Evolutionary conservation across 2,797 vertebrate genomes (phyloP).

Genomic region (Nyctibius grandis): DNA sequence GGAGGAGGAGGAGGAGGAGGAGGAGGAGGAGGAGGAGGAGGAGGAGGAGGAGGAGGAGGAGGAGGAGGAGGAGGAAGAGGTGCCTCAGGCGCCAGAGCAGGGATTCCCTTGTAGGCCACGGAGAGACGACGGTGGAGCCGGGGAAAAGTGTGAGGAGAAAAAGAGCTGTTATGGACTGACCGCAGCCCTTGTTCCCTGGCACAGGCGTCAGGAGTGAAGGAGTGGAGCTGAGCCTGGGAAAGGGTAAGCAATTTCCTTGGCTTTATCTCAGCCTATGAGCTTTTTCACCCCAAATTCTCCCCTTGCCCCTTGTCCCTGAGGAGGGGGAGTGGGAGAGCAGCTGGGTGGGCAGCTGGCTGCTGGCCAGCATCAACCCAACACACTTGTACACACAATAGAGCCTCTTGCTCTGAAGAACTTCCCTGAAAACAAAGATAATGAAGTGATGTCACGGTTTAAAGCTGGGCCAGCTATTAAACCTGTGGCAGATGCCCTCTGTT

Average conservation of each 20-base stretch:
- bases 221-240: not conserved
- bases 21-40: not conserved
- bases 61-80: not conserved
- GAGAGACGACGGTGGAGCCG: not conserved
- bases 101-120: not conserved
- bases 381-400: accelerated
- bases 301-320: not conserved
- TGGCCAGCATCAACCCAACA: too few relatives aligned
- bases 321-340: accelerated
- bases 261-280: accelerated
- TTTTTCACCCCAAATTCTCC: not conserved
- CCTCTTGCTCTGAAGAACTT: not conserved
- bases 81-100: accelerated
- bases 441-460: too few relatives aligned
- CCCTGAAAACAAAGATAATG: not conserved
- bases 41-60: not conserved
- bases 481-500: too few relatives aligned
- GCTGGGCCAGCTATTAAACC: too few relatives aligned
- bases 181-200: accelerated
- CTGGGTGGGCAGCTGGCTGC: not conserved
- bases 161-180: not conserved
- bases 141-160: not conserved
- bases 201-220: not conserved
- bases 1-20: not conserved
- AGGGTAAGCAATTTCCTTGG: not conserved